Evolutionary conservation across 2,888 invertebrate genomes (phyloP).

Genomic region (Pilophorus perplexus): DNA sequence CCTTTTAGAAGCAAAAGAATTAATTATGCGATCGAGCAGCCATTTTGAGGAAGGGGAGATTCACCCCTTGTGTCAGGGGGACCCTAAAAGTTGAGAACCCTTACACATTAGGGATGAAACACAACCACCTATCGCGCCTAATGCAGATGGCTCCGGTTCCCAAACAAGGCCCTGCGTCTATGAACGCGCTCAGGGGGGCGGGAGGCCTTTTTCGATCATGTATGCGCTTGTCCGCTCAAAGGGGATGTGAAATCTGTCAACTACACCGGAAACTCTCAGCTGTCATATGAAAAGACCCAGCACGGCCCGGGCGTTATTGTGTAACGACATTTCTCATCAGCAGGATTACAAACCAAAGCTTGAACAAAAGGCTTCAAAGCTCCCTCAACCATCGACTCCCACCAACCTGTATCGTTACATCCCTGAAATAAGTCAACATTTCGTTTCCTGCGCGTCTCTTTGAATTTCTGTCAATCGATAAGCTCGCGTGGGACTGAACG

Average conservation of each 20-base stretch:
- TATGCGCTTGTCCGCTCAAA: no score
- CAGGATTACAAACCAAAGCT: no score
- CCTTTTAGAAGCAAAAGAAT: conserved; percentile 28
- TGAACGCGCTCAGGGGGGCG: no score
- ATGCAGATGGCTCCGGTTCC: conserved; percentile 25
- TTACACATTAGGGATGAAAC: conserved; percentile 36
- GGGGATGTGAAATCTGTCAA: conserved; percentile 20
- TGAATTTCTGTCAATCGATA: no score
- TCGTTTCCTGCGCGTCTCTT: no score
- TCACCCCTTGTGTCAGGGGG: conserved; percentile 25
- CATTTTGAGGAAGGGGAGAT: conserved; percentile 32
- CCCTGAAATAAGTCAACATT: no score
- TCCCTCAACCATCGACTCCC: no score
- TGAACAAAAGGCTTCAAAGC: no score
- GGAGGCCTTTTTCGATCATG: no score
- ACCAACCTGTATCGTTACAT: no score
- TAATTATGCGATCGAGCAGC: conserved; percentile 36
- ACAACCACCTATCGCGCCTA: conserved; percentile 18
- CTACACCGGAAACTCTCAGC: conserved; percentile 22
- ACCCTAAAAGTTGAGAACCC: conserved; percentile 32
- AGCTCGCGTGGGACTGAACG: no score
- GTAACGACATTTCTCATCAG: conserved; percentile 7
- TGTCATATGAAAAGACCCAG: conserved; percentile 14
- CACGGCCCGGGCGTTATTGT: conserved; percentile 1
- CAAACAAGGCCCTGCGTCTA: conserved; percentile 1